Evolutionary conservation across 2,888 invertebrate species (phyloP).

Genomic region (Harpagoxenus sublaevis): DNA sequence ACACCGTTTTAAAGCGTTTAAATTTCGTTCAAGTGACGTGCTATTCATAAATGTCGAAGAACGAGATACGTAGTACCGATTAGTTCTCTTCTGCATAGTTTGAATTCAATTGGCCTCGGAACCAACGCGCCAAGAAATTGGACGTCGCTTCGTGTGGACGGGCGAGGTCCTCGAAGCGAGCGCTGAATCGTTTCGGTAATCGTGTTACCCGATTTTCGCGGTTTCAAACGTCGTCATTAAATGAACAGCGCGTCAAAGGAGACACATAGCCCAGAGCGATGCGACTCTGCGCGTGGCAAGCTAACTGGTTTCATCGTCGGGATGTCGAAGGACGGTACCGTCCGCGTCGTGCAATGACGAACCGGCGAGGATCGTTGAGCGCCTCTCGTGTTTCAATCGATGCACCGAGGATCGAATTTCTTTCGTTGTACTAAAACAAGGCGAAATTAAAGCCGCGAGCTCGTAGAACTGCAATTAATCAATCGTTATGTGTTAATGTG

Average conservation of each 20-base stretch:
- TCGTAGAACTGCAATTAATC: constrained; percentile 62
- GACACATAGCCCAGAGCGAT: constrained; percentile 66
- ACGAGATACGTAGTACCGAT: constrained; percentile 5
- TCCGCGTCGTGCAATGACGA: constrained; percentile 21
- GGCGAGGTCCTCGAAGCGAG: constrained; percentile 46
- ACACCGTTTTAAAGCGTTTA: background rate
- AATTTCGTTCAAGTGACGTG: background rate
- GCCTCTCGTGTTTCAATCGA: constrained; percentile 3
- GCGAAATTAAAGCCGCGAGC: constrained; percentile 62
- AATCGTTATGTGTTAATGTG: constrained; percentile 51
- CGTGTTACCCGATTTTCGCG: constrained; percentile 72
- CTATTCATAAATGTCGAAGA: background rate
- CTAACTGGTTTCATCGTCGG: constrained; percentile 68
- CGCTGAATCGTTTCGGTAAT: constrained; percentile 64
- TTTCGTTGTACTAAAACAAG: constrained; percentile 35
- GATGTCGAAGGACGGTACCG: constrained; percentile 61
- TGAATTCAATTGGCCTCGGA: constrained; percentile 43
- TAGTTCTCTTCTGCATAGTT: constrained; percentile 25
- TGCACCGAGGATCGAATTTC: constrained; percentile 29
- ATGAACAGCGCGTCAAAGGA: constrained; percentile 71
- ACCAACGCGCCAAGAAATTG: constrained; percentile 64
- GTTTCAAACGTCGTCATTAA: constrained; percentile 67
- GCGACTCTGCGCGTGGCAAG: constrained; percentile 70
- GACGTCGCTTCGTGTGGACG: constrained; percentile 56
- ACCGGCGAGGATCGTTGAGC: background rate